Evolutionary conservation across 2,113 vertebrate genomes (phyloP).

Genomic region (Callipepla squamata): DNA sequence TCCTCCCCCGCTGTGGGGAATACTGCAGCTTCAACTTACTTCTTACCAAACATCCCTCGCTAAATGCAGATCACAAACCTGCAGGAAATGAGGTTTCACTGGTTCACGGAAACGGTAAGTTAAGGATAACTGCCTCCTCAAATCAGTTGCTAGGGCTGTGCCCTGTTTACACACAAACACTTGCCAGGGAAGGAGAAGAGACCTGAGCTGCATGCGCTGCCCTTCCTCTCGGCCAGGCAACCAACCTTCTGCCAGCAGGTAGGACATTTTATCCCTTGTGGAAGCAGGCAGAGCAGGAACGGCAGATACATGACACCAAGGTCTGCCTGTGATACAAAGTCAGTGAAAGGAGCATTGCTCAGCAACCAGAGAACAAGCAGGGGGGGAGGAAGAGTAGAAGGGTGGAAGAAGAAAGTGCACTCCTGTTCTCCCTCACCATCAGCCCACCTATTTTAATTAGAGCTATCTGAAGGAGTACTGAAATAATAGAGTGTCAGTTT

Average conservation of each 20-base stretch:
- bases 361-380: not conserved
- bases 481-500: accelerated
- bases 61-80: not conserved
- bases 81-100: not conserved
- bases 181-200: not conserved
- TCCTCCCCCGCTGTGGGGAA: not conserved
- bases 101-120: not conserved
- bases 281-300: not conserved
- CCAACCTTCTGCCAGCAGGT: not conserved
- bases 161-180: too few species aligned
- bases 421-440: not conserved
- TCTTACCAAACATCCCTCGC: not conserved
- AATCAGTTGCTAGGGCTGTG: not conserved
- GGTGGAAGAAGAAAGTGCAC: not conserved
- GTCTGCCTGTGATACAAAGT: not conserved
- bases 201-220: accelerated
- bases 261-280: not conserved
- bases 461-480: not conserved
- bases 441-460: not conserved
- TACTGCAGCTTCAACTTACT: not conserved
- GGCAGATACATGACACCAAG: not conserved
- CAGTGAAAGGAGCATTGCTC: not conserved
- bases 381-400: not conserved
- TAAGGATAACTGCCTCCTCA: not conserved
- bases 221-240: not conserved